Conservation (phyloP, 2,113 vertebrate genomes). For the Geothlypis trichas region DNA sequence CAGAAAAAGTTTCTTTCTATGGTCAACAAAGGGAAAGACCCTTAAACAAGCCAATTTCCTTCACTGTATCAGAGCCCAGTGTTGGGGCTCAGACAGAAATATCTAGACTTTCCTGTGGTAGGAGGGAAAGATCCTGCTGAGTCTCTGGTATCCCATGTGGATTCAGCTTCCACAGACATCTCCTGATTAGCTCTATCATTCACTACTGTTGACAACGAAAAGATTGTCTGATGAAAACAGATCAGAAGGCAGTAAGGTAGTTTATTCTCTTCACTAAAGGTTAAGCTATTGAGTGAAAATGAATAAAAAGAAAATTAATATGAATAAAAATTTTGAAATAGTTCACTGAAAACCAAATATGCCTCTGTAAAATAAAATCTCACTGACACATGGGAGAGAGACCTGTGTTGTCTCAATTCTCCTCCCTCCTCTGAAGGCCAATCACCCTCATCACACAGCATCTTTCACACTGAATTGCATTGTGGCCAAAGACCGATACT, state of each 20-base stretch:
- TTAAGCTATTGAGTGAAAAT: not conserved
- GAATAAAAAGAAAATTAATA: rapidly evolving
- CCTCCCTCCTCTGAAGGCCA: not conserved
- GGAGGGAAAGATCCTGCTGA: not conserved
- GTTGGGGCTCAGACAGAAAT: not conserved
- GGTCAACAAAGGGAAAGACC: not conserved
- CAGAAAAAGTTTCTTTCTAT: not conserved
- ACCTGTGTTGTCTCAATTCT: not conserved
- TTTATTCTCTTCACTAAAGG: not conserved
- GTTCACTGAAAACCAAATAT: not conserved
- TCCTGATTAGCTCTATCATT: not conserved
- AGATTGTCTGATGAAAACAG: not conserved
- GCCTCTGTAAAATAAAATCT: not conserved
- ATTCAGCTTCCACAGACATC: not conserved
- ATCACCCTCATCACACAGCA: not conserved
- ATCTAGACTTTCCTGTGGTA: not conserved
- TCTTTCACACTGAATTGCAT: not conserved
- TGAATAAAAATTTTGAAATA: not conserved
- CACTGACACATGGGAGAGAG: not conserved
- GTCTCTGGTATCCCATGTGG: not conserved
- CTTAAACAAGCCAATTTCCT: not conserved
- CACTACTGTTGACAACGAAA: not conserved
- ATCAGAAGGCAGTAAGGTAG: not conserved
- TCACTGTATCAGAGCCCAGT: not conserved
- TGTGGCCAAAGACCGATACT: not conserved